Evolutionary conservation across 2,797 vertebrate species (phyloP).

Genomic region (Esox masquinongy): DNA sequence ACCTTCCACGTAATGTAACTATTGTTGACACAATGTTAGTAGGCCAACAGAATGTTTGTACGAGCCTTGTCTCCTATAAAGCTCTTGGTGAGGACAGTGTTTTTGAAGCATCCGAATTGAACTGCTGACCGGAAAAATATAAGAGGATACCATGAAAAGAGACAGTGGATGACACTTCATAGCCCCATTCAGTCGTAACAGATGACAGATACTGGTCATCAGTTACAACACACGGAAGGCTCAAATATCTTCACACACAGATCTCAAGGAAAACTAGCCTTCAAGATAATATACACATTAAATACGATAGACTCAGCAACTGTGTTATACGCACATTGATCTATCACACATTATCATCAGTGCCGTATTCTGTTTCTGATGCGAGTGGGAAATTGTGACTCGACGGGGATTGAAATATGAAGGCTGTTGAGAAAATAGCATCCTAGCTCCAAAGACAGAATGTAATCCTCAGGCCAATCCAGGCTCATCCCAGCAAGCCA

Average conservation of each 20-base stretch:
- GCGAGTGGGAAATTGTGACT: not conserved
- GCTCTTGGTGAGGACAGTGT: not conserved
- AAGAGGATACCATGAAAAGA: not conserved
- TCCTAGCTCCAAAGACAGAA: conserved; percentile 52
- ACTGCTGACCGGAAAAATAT: not conserved
- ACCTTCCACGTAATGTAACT: not conserved
- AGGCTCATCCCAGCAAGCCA: conserved; percentile 62
- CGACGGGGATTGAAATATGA: not conserved
- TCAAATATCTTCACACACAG: not conserved
- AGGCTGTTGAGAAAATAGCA: not conserved
- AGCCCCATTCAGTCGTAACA: not conserved
- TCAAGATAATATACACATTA: not conserved
- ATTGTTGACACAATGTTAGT: not conserved
- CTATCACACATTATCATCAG: not conserved
- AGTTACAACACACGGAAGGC: not conserved
- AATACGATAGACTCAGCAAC: too few relatives aligned
- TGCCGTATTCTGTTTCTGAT: not conserved
- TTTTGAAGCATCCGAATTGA: not conserved
- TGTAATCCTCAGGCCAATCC: conserved; percentile 67
- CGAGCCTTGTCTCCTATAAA: not conserved
- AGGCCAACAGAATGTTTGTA: not conserved
- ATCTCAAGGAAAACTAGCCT: not conserved
- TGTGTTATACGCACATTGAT: not conserved
- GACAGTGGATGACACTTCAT: not conserved
- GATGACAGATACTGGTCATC: not conserved